phyloP scores from a whole-genome alignment of 2,888 invertebrate genomes.

The Globia sparganii region DNA sequence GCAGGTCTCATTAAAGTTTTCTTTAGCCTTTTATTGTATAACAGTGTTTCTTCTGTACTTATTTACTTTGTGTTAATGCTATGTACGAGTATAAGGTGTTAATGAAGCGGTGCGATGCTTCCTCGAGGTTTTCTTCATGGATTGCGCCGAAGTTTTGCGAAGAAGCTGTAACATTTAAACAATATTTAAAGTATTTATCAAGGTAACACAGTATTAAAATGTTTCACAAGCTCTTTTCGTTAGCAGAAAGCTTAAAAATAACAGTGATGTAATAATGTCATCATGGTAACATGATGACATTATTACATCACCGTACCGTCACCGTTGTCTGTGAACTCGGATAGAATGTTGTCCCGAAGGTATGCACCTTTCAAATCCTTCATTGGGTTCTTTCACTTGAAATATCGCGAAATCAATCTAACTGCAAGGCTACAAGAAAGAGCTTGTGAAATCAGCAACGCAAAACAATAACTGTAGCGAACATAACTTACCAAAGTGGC shows the following conservation, averaged over 20 bases:
- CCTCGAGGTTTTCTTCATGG: constrained; percentile 72
- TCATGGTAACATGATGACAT: too few relatives aligned
- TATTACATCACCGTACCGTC: too few relatives aligned
- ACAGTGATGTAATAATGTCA: neutral
- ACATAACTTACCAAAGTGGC: constrained; percentile 79
- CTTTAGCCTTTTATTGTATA: too few relatives aligned
- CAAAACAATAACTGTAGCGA: constrained; percentile 69
- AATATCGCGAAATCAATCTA: neutral
- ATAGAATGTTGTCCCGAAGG: neutral
- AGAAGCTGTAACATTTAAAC: constrained; percentile 83
- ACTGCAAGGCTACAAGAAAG: constrained; percentile 13
- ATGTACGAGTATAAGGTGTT: constrained; percentile 48
- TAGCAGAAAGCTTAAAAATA: neutral
- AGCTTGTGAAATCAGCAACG: constrained; percentile 59
- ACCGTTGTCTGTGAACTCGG: neutral
- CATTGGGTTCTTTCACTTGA: neutral
- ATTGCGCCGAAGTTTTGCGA: constrained; percentile 87
- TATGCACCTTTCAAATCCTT: neutral
- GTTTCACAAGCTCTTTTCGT: constrained; percentile 49
- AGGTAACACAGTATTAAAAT: neutral
- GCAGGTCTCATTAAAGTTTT: neutral
- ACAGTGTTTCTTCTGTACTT: constrained; percentile 22
- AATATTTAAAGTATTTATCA: constrained; percentile 28
- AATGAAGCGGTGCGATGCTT: constrained; percentile 63
- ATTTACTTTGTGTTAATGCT: constrained; percentile 39